Conservation (phyloP, 2,888 invertebrate species). For the Rapana venosa region DNA sequence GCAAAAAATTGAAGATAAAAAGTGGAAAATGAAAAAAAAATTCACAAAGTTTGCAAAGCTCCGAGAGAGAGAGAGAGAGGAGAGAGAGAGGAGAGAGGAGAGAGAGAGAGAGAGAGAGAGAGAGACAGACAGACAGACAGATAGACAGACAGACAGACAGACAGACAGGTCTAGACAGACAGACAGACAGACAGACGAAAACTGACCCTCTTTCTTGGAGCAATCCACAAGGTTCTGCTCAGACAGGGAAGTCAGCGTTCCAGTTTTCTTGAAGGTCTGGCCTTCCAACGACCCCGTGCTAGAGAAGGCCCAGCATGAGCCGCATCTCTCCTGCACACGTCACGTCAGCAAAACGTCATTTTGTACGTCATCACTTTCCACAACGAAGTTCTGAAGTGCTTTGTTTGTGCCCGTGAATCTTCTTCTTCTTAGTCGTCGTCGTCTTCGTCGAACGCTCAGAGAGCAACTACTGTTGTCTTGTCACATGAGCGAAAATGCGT, state of each 20-base stretch:
- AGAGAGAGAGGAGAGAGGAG: background rate
- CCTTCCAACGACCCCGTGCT: constrained; percentile 79
- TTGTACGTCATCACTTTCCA: background rate
- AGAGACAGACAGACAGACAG: background rate
- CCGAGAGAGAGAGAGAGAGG: background rate
- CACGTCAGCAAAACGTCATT: background rate
- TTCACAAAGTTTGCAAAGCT: too few relatives aligned
- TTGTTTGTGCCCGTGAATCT: too few relatives aligned
- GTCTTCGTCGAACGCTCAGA: too few relatives aligned
- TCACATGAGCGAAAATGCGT: too few relatives aligned
- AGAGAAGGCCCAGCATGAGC: constrained; percentile 91
- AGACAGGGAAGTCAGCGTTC: constrained; percentile 81
- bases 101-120: background rate
- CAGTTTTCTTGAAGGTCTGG: constrained; percentile 80
- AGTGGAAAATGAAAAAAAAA: too few relatives aligned
- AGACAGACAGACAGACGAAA: background rate
- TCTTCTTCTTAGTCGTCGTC: too few relatives aligned
- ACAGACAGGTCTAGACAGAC: background rate
- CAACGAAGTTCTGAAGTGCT: too few relatives aligned
- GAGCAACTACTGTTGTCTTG: too few relatives aligned
- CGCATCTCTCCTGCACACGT: constrained; percentile 85
- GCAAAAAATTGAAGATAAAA: too few relatives aligned
- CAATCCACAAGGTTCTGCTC: constrained; percentile 79
- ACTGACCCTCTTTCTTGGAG: constrained; percentile 66
- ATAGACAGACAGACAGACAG: background rate